These are phyloP conservation scores for Bradypus variegatus DNA, from an alignment of 2,797 vertebrate species.

Conservation along the genomic window DNA sequence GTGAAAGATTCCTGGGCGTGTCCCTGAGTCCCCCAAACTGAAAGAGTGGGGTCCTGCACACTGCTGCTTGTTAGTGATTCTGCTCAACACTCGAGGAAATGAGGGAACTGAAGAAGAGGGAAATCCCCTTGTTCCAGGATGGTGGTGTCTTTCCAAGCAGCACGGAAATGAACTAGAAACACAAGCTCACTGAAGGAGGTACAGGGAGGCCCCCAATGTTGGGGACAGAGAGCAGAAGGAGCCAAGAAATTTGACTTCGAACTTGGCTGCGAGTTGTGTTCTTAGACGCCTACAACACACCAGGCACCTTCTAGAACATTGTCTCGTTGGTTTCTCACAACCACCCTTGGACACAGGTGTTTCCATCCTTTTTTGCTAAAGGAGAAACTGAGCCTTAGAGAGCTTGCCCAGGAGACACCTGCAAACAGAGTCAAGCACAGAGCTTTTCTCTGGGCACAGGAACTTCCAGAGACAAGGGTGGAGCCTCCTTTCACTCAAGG, in stretches of 20 bases:
- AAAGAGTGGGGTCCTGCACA: not conserved
- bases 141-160: not conserved
- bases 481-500: not conserved
- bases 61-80: not conserved
- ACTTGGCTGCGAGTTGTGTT: not conserved
- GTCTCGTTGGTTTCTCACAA: not conserved
- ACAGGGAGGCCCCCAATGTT: not conserved
- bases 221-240: not conserved
- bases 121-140: not conserved
- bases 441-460: not conserved
- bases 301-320: not conserved
- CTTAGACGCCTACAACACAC: not conserved
- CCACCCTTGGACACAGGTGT: not conserved
- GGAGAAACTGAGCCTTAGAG: not conserved
- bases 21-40: not conserved
- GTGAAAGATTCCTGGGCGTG: not conserved
- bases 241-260: not conserved
- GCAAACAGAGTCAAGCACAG: not conserved
- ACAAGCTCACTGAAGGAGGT: not conserved
- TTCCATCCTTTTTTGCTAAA: not conserved
- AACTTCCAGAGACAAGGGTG: not conserved
- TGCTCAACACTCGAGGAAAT: not conserved
- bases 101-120: not conserved
- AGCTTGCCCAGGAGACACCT: not conserved
- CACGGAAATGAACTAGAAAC: not conserved